Evolutionary conservation across 2,888 invertebrate species (phyloP), one percentile per base, ranked within the genome.

Genomic region (Macrophya alboannulata): DNA sequence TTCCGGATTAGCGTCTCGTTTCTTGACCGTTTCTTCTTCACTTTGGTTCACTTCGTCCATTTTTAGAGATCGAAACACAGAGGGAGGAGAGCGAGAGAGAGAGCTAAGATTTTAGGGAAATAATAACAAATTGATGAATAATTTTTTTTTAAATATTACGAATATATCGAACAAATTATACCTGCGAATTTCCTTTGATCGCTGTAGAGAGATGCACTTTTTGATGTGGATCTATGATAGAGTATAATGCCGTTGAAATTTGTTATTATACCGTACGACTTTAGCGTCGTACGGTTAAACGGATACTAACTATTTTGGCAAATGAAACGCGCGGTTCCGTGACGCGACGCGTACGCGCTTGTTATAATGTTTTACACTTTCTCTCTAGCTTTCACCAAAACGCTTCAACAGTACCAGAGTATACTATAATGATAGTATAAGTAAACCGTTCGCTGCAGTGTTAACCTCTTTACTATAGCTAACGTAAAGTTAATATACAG

Each of bases 321-420:
- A 71, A 17, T 68, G 31, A 68, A 37, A 68, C 12, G n/a, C n/a
- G n/a, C n/a, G 31, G 31, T 31, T 31, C 4, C 31, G 4, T 31
- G 8, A 21, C 10, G 65, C 8, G 8, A 68, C 55, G n/a, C 55
- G n/a, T n/a, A 4, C 31, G 68, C 15, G 71, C 3, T 17, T 37
- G 40, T 71, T 71, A 9, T 15, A 40, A 40, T 40, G 71, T n/a
- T 40, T 37, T 8, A 48, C 76, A 43, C 37, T 43, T 37, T 76
- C 25, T 76, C 76, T 45, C 45, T 76, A 76, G 45, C 76, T 76
- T 76, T 76, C 76, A 76, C 76, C 76, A n/a, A 48, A 76, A 76
- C 48, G 17, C 72, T 12, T 4, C 8, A 17, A n/a, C 15, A n/a
- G 43, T 1, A 31, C 31, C 31, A 31, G 15, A 15, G 37, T 71